Evolutionary conservation across 2,888 invertebrate genomes (phyloP).

Genomic region (Apocheima hispidaria): DNA sequence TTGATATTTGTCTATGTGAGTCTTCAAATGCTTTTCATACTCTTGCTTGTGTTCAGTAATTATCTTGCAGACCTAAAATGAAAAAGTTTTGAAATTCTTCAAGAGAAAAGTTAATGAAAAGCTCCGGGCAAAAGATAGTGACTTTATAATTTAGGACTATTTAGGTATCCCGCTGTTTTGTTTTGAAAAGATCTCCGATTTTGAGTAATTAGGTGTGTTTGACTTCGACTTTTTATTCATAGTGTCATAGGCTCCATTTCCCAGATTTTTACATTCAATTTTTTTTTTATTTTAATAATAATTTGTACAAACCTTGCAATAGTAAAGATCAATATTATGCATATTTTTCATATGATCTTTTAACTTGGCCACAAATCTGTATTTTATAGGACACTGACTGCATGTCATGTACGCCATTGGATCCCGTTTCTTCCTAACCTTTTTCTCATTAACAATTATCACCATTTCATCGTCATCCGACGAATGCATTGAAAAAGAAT

Average conservation of each 20-base stretch:
- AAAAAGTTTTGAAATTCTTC: slow-evolving; percentile 4
- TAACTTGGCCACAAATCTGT: slow-evolving; percentile 72
- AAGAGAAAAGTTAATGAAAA: too few species aligned
- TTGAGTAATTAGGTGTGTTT: too few species aligned
- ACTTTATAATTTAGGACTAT: too few species aligned
- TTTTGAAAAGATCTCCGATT: too few species aligned
- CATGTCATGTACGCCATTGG: slow-evolving; percentile 68
- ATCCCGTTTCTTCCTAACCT: slow-evolving; percentile 61
- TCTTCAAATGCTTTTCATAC: slow-evolving; percentile 64
- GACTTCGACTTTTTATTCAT: too few species aligned
- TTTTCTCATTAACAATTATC: slow-evolving; percentile 42
- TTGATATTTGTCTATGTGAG: slow-evolving; percentile 65
- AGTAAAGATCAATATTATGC: slow-evolving; percentile 67
- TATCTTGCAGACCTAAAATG: slow-evolving; percentile 68
- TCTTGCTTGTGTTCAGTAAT: slow-evolving; percentile 64
- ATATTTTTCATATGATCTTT: slow-evolving; percentile 71
- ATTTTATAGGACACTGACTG: slow-evolving; percentile 67
- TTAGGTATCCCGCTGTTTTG: too few species aligned
- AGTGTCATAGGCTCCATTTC: too few species aligned
- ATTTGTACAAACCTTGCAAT: slow-evolving; percentile 66
- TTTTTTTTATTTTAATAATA: background rate
- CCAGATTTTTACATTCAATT: too few species aligned
- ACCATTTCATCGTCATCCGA: slow-evolving; percentile 26
- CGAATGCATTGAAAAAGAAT: background rate
- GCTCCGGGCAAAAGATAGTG: background rate